phyloP scores from a whole-genome alignment of 1,140 invertebrate species.

The Lanistes nyassanus region DNA sequence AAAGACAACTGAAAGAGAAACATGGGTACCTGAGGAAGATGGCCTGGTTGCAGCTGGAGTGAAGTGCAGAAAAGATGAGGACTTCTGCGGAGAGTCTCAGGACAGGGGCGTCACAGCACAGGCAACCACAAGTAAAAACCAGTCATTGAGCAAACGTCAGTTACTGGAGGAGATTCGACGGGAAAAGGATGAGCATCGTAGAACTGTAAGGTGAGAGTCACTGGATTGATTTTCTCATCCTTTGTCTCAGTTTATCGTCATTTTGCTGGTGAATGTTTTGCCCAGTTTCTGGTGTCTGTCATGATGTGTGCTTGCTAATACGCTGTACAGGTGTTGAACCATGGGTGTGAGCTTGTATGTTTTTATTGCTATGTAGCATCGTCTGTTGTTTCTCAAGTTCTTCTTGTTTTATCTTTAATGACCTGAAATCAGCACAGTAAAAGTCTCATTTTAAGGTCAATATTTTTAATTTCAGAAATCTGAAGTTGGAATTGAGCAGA shows the following conservation, averaged over 20 bases:
- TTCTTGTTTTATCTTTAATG: not conserved
- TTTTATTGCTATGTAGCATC: not conserved
- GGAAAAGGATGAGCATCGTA: slow-evolving; percentile 43
- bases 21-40: not conserved
- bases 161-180: slow-evolving; percentile 44
- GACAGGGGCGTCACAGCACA: too few relatives aligned
- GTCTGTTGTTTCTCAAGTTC: not conserved
- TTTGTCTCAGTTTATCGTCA: too few relatives aligned
- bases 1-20: not conserved
- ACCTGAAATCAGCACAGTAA: not conserved
- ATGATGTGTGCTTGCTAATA: too few relatives aligned
- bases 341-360: not conserved
- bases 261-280: too few relatives aligned
- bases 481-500: slow-evolving; percentile 42
- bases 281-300: not conserved
- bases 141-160: slow-evolving; percentile 40
- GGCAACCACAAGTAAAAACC: not conserved
- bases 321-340: not conserved
- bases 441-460: not conserved
- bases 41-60: not conserved
- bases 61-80: not conserved
- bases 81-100: not conserved
- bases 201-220: slow-evolving; percentile 40
- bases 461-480: slow-evolving; percentile 40
- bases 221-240: not conserved